phyloP scores from a whole-genome alignment of 1,140 invertebrate genomes.

The Battus philenor region DNA sequence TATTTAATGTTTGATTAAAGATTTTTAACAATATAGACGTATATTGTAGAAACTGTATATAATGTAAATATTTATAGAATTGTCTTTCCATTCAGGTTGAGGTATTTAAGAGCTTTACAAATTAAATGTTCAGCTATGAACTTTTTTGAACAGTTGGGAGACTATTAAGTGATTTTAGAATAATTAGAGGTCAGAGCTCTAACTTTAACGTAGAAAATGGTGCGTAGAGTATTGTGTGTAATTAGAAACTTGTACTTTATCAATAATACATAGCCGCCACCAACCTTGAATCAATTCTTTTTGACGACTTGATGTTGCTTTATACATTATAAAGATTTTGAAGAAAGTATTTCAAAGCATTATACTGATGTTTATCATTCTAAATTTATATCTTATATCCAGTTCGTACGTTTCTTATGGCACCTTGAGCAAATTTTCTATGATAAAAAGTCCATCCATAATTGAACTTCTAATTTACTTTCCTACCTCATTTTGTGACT shows the following conservation, averaged over 20 bases:
- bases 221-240: conserved; percentile 7
- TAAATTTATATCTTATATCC: too few relatives aligned
- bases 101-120: conserved; percentile 31
- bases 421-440: conserved; percentile 10
- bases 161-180: not conserved
- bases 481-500: conserved; percentile 72
- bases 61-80: conserved; percentile 17
- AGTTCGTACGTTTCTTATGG: conserved; percentile 10
- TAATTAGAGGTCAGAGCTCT: conserved; percentile 8
- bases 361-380: too few relatives aligned
- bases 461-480: conserved; percentile 55
- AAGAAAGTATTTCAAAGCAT: too few relatives aligned
- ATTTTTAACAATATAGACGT: conserved; percentile 2
- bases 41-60: conserved; percentile 21
- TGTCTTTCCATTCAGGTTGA: conserved; percentile 21
- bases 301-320: too few relatives aligned
- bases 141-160: conserved; percentile 1
- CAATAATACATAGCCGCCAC: conserved; percentile 1
- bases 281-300: too few relatives aligned
- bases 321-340: too few relatives aligned
- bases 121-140: conserved; percentile 16
- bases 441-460: conserved; percentile 52
- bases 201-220: conserved; percentile 12
- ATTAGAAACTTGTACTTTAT: conserved; percentile 2
- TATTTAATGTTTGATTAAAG: conserved; percentile 9